Evolutionary conservation across 1,140 invertebrate species (phyloP).

Genomic region (Formica selysi): DNA sequence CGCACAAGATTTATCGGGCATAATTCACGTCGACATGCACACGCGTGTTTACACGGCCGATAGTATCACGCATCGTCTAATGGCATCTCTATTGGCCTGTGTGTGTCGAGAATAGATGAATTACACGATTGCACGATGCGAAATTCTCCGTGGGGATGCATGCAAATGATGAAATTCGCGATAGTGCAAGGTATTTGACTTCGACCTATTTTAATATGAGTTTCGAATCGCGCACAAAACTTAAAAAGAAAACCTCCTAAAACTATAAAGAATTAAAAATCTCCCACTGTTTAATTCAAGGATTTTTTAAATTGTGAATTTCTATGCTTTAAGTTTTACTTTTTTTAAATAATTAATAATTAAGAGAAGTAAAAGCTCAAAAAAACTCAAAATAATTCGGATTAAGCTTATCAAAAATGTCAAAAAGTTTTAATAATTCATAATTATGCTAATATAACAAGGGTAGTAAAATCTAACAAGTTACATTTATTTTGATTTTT

Average conservation of each 20-base stretch:
- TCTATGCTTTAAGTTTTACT: not conserved
- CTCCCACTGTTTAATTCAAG: too few relatives aligned
- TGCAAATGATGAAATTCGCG: not conserved
- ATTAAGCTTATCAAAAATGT: constrained; percentile 2
- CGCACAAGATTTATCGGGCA: constrained; percentile 67
- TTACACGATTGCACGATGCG: constrained; percentile 35
- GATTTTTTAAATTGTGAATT: too few relatives aligned
- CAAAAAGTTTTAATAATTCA: not conserved
- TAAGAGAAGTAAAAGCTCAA: too few relatives aligned
- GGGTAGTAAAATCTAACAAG: not conserved
- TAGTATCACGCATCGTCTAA: constrained; percentile 60
- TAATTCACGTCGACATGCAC: constrained; percentile 56
- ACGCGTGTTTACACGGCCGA: constrained; percentile 55
- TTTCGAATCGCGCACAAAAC: too few relatives aligned
- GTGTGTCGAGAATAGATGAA: constrained; percentile 42
- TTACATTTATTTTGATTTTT: not conserved
- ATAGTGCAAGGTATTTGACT: not conserved
- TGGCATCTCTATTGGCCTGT: constrained; percentile 47
- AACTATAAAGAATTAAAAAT: too few relatives aligned
- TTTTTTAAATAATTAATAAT: not conserved
- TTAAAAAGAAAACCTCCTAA: too few relatives aligned
- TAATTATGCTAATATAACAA: not conserved
- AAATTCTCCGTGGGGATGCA: not conserved
- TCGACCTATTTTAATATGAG: too few relatives aligned
- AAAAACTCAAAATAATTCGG: too few relatives aligned